Conservation (phyloP, 2,888 invertebrate species). For the Bembecia ichneumoniformis region DNA sequence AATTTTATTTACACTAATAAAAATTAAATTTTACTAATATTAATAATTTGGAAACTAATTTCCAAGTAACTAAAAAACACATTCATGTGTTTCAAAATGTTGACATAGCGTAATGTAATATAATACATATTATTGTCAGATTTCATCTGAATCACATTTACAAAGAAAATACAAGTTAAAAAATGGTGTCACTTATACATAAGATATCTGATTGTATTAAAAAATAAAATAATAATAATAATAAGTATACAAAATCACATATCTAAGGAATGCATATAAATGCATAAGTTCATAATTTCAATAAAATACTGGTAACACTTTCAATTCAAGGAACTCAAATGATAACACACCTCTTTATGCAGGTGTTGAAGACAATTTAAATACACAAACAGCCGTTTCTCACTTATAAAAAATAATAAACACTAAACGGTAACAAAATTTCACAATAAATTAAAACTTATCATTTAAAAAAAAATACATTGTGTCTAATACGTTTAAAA, state of each 20-base stretch:
- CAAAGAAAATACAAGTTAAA: constrained; percentile 4
- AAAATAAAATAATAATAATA: too few species aligned
- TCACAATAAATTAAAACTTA: constrained; percentile 1
- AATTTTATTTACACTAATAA: constrained; percentile 9
- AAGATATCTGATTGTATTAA: too few species aligned
- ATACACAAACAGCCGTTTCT: constrained; percentile 11
- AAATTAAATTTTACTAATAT: constrained; percentile 5
- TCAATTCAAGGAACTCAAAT: not conserved
- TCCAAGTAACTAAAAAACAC: not conserved
- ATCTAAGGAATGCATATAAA: too few species aligned
- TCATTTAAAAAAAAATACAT: not conserved
- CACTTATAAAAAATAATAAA: constrained; percentile 2
- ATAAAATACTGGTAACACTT: not conserved
- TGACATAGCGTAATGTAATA: not conserved
- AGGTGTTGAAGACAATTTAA: not conserved
- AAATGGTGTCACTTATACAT: not conserved
- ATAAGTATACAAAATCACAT: too few species aligned
- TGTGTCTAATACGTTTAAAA: not conserved
- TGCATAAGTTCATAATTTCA: too few species aligned
- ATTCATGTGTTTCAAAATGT: not conserved
- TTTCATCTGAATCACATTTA: constrained; percentile 29
- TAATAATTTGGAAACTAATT: not conserved
- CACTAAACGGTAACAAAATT: not conserved
- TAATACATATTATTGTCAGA: constrained; percentile 32
- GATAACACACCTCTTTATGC: not conserved